Evolutionary conservation across 2,113 vertebrate genomes (phyloP).

Genomic region (Phrynosoma blainvillii): DNA sequence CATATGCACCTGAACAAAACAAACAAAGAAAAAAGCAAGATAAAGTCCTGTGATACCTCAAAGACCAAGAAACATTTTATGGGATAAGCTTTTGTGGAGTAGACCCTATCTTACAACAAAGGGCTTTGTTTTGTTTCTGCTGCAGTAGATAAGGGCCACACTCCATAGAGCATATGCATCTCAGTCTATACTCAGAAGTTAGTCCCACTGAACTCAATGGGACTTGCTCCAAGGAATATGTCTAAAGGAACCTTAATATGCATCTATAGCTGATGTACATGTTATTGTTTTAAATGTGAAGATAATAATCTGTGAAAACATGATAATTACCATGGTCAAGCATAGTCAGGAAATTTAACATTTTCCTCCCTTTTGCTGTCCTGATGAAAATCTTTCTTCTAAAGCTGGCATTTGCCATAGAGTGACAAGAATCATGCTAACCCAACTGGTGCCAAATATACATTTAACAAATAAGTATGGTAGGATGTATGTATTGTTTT

Average conservation of each 20-base stretch:
- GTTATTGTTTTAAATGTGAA: neutral
- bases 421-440: neutral
- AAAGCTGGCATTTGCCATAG: neutral
- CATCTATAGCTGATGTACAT: neutral
- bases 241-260: neutral
- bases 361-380: neutral
- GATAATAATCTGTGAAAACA: neutral
- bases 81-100: neutral
- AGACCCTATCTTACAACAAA: neutral
- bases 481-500: conserved; percentile 25
- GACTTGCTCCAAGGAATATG: no score
- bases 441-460: neutral
- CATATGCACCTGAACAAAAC: neutral
- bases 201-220: no score
- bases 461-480: neutral
- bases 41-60: neutral
- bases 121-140: neutral
- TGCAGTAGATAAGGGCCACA: neutral
- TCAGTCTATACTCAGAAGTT: no score
- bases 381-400: neutral
- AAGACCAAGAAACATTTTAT: neutral
- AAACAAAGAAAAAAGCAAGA: neutral
- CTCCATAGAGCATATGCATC: neutral
- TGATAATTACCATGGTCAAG: neutral
- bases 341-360: neutral